Evolutionary conservation across 2,797 vertebrate species (phyloP).

Genomic region (Acanthurus leucopareius): DNA sequence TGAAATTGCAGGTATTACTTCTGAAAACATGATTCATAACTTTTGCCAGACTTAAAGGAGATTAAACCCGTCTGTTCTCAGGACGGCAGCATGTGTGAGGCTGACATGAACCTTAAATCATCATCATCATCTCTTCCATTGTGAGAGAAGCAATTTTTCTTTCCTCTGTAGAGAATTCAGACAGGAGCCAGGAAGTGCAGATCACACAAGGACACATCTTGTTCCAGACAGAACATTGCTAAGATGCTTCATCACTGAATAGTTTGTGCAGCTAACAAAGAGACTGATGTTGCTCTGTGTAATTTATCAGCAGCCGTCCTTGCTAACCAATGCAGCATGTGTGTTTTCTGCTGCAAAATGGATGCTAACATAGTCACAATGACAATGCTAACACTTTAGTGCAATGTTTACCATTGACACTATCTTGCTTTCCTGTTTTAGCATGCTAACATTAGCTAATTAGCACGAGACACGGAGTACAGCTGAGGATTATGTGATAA

Average conservation of each 20-base stretch:
- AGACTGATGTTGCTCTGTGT: neutral
- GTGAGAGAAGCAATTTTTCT: neutral
- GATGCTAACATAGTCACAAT: neutral
- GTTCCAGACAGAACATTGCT: neutral
- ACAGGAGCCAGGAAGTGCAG: conserved; percentile 15
- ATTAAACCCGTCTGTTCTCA: conserved; percentile 26
- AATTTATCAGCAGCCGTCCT: neutral
- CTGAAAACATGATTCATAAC: conserved; percentile 23
- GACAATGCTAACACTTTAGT: neutral
- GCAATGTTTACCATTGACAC: neutral
- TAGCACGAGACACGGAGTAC: neutral
- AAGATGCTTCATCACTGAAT: conserved; percentile 7
- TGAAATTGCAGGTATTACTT: conserved; percentile 3
- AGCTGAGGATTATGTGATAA: neutral
- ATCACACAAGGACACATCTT: neutral
- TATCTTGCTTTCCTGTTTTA: neutral
- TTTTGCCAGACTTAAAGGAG: conserved; percentile 39
- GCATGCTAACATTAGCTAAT: neutral
- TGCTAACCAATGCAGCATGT: neutral
- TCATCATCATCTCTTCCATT: conserved; percentile 26
- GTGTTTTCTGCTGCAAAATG: neutral
- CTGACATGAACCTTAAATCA: conserved; percentile 29
- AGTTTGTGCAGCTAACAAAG: neutral
- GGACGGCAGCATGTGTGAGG: conserved; percentile 37
- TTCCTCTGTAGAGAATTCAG: conserved; percentile 23